phyloP scores from a whole-genome alignment of 2,888 invertebrate species.

The Blastobasis adustella region DNA sequence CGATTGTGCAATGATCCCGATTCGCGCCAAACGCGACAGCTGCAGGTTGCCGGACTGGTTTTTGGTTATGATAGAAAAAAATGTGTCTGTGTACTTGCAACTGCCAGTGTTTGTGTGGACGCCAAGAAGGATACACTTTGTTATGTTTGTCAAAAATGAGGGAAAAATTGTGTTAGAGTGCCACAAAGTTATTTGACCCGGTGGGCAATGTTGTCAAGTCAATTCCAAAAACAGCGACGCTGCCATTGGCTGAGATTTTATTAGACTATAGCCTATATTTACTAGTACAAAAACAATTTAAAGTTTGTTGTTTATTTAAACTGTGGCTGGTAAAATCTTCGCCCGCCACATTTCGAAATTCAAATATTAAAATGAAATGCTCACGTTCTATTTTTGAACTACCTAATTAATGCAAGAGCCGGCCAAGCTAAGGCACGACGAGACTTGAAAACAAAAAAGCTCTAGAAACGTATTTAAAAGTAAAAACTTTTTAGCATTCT shows the following conservation, averaged over 20 bases:
- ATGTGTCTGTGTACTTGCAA: no score
- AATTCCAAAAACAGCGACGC: no score
- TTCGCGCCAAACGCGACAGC: constrained; percentile 19
- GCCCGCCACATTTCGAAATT: constrained; percentile 18
- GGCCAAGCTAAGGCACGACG: constrained; percentile 19
- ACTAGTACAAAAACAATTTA: background rate
- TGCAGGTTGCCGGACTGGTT: constrained; percentile 29
- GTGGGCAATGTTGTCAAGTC: no score
- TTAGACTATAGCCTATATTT: no score
- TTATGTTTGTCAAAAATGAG: no score
- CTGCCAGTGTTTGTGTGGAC: no score
- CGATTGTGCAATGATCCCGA: constrained; percentile 9
- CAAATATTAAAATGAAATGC: constrained; percentile 22
- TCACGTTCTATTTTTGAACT: constrained; percentile 26
- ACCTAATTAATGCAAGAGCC: constrained; percentile 30
- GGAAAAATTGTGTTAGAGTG: no score
- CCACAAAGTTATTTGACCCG: no score
- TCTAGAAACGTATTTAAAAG: constrained; percentile 40
- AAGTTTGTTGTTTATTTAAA: background rate
- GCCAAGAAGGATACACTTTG: no score
- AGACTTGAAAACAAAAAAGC: constrained; percentile 22
- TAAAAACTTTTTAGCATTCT: constrained; percentile 53
- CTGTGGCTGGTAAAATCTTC: background rate
- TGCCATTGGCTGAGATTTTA: no score
- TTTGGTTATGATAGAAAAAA: background rate